Conservation (phyloP, 2,797 vertebrate genomes). For the Gambusia yucatana region DNA sequence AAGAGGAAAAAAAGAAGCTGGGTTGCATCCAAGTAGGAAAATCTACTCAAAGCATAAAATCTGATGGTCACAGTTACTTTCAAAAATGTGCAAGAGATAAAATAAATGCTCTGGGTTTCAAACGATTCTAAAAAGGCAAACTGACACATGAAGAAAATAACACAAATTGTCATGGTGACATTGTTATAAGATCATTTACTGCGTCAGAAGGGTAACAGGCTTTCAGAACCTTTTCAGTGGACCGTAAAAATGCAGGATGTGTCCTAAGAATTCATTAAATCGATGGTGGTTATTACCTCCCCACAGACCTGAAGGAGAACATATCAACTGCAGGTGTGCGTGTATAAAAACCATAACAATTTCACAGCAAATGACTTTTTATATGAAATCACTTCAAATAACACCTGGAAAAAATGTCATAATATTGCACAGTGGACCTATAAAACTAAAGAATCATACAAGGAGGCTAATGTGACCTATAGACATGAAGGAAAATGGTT, state of each 20-base stretch:
- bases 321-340: constrained; percentile 70
- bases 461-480: constrained; percentile 61
- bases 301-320: constrained; percentile 53
- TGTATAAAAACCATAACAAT: constrained; percentile 55
- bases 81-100: constrained; percentile 41
- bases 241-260: constrained; percentile 65
- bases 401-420: constrained; percentile 61
- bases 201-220: constrained; percentile 43
- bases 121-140: constrained; percentile 51
- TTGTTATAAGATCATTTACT: constrained; percentile 62
- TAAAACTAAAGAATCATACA: constrained; percentile 62
- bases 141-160: constrained; percentile 68
- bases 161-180: constrained; percentile 73
- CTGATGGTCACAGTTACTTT: constrained; percentile 28
- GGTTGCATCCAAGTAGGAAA: constrained; percentile 35
- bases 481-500: constrained; percentile 66
- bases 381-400: constrained; percentile 61
- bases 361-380: constrained; percentile 39
- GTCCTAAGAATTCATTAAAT: constrained; percentile 67
- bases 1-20: constrained; percentile 35
- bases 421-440: constrained; percentile 56
- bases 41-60: constrained; percentile 25
- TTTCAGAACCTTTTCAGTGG: constrained; percentile 57
- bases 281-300: constrained; percentile 68
- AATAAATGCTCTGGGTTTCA: constrained; percentile 30